Evolutionary conservation across 2,888 invertebrate genomes (phyloP), one percentile per base, ranked within the genome.

Genomic region (Caenorhabditis sp.): DNA sequence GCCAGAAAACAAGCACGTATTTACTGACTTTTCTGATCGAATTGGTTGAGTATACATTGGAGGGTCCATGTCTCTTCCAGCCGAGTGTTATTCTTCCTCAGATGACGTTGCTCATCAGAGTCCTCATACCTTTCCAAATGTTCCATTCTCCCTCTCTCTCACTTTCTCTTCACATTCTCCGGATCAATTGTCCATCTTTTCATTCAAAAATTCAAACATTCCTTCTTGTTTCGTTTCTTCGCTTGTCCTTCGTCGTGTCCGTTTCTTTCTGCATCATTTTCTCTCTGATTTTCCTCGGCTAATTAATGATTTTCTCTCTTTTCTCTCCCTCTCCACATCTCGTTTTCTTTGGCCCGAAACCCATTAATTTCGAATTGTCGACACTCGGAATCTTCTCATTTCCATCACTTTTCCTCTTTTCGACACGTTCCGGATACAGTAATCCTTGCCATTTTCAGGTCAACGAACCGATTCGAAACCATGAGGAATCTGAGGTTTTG

Each of bases 401-500:
- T 40, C 22, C 40, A 55, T 55, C 40, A 40, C 24, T 64, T 51
- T 37, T 37, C 58, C 9, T 20, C 28, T n/a, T 58, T 35, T 47
- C 47, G 47, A 47, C 47, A 47, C 47, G 47, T 47, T 47, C 47
- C 47, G n/a, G 47, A 47, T 47, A 58, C 37, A 58, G 26, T 58
- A 37, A 18, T 37, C 58, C 47, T n/a, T n/a, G 3, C n/a, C 18
- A 20, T 20, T 47, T 40, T 44, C 40, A 61, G 44, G 37, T 37
- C 37, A 40, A 24, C 6, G 13, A 44, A 61, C 26, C 22, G 9
- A 40, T 13, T 40, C 61, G 22, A 51, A 26, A 32, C n/a, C 15
- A 77, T 77, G 68, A 28, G 69, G 55, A 64, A 51, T 70, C 56
- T 65, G 1, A 70, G 72, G 58, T 72, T 80, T 61, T 62, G 68